Percentiles rank a stretch among this genome's conserved stretches.
phyloP scores from a whole-genome alignment of 2,888 invertebrate species.

The Vesta saturnalis region DNA sequence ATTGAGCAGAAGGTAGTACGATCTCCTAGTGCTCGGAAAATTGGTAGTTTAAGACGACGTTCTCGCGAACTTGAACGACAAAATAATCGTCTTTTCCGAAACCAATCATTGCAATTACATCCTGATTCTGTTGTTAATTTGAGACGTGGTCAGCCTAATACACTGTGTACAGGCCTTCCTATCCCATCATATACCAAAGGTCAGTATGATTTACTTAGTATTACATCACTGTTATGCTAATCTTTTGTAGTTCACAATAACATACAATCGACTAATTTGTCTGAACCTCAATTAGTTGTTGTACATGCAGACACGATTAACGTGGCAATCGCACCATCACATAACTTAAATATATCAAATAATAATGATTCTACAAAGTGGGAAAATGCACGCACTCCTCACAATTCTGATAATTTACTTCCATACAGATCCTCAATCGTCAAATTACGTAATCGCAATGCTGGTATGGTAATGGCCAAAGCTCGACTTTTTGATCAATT shows the following conservation, averaged over 20 bases:
- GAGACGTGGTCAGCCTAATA: slow-evolving; percentile 65
- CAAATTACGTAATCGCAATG: slow-evolving; percentile 76
- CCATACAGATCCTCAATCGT: slow-evolving; percentile 78
- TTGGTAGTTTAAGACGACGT: slow-evolving; percentile 76
- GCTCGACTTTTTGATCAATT: slow-evolving; percentile 76
- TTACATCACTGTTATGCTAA: not conserved
- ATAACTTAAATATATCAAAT: too few species aligned
- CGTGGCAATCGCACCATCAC: not conserved
- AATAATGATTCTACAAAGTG: not conserved
- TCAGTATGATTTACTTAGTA: not conserved
- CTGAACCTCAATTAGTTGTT: slow-evolving; percentile 4
- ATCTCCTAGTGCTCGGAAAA: slow-evolving; percentile 85
- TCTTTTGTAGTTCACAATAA: not conserved
- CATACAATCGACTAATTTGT: not conserved
- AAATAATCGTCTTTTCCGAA: slow-evolving; percentile 65
- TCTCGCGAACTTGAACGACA: slow-evolving; percentile 69
- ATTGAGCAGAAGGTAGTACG: slow-evolving; percentile 76
- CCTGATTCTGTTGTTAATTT: slow-evolving; percentile 64
- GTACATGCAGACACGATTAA: not conserved
- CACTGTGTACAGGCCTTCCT: slow-evolving; percentile 58
- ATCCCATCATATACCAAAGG: slow-evolving; percentile 17
- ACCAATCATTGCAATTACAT: slow-evolving; percentile 72
- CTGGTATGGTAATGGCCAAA: slow-evolving; percentile 83
- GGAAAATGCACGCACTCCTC: slow-evolving; percentile 57
- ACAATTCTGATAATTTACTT: slow-evolving; percentile 64